These are phyloP conservation scores for Corythornis vintsioides DNA, from an alignment of 2,113 vertebrate species.

Conservation along the genomic window DNA sequence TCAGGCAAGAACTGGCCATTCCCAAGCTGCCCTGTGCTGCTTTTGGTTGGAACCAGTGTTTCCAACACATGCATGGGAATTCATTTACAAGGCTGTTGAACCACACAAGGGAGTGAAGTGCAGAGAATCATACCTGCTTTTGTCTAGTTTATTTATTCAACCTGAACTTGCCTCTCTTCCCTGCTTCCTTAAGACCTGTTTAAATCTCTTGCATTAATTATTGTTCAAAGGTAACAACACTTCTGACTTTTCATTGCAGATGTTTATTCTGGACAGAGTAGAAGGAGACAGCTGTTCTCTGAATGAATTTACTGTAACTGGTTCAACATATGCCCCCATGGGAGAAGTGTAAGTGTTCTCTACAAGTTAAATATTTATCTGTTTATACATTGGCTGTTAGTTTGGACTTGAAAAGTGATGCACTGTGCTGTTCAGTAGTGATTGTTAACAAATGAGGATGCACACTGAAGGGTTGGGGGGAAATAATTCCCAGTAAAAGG, in stretches of 20 bases:
- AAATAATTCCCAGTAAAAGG: background rate
- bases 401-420: background rate
- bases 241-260: conserved; percentile 76
- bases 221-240: background rate
- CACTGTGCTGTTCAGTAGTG: background rate
- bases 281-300: conserved; percentile 89
- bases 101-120: background rate
- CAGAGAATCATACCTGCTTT: background rate
- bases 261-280: conserved; percentile 91
- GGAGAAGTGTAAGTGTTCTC: conserved; percentile 93
- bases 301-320: conserved; percentile 93
- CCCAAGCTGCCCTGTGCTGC: background rate
- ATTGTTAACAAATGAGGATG: background rate
- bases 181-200: background rate
- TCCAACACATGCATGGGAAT: background rate
- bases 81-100: background rate
- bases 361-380: conserved; percentile 15
- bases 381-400: background rate
- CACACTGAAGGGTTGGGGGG: background rate
- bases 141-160: background rate
- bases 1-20: background rate
- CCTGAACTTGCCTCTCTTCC: background rate
- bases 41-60: background rate
- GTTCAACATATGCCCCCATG: conserved; percentile 94
- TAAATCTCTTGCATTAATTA: background rate